Base-by-base conservation (phyloP, 1,140 invertebrate species). In the Hydropsyche tenuis region DNA sequence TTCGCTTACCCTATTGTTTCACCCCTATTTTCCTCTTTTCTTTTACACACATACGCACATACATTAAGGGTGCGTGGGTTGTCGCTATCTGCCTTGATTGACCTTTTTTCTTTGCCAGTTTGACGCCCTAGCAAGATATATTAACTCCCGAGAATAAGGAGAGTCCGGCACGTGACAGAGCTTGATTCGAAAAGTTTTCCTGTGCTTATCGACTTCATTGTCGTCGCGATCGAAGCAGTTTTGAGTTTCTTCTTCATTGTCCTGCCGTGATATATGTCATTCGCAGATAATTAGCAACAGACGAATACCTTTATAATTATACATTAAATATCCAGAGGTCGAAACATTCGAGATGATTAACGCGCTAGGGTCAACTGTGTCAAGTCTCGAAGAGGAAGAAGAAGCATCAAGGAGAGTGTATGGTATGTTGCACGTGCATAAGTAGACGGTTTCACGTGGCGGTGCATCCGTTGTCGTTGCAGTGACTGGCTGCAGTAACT, bases 41-140 rank as follows among this genome's bases (percentile, higher is more conserved):
- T 56, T 56, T 60, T 60, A 25, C 2, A 12, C 23, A 25, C 23
- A 60, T 60, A 60, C 7, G 14, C 23, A 11, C 20, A 62, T 62
- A 37, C 69, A 23, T 66, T 62, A 69, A 42, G 69, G 71, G 72
- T 70, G 74, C 72, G 74, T 46, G 74, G 48, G 51, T 53, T 73
- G 75, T 73, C 71, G 66, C 69, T 73, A 66, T 76, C 65, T 69
- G 64, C 62, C 68, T 73, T 76, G 75, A 73, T 73, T 73, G 75
- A 70, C 75, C 72, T 76, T 76, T 75, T 76, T 76, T 70, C 65
- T 76, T 73, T 75, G 53, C 42, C 43, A 45, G 64, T 45, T 68
- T 71, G 62, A 48, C 68, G 65, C 71, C 74, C 66, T 45, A 46
- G 63, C 51, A 75, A 75, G 74, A 68, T 75, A 73, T 73, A 75